Base-by-base conservation (phyloP, 37 sponge, comb jelly and placozoan genomes). In the Diacarnus erythraeanus region DNA sequence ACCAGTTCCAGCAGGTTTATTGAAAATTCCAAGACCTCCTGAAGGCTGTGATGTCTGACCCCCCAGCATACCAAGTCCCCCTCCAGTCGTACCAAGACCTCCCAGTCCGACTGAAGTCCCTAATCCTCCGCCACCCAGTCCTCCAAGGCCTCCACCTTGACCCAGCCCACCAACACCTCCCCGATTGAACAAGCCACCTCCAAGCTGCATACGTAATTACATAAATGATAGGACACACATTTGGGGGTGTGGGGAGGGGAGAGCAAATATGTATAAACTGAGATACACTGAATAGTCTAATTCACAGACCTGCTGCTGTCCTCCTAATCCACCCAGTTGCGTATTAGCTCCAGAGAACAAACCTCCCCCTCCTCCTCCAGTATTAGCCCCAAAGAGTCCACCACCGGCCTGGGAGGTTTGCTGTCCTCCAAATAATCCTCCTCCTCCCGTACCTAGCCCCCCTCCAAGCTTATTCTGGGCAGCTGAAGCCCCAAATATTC, bases 291-390 rank as follows among this genome's bases (percentile, higher is more conserved):
- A n/a, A n/a, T n/a, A n/a, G n/a, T n/a, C n/a, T n/a, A 2, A 35
- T 9, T 21, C 39, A 37, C 38, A 36, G 29, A 69, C 69, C 69
- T 69, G 69, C 8, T 36, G 29, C 31, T 69, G 69, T 63, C 51
- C 51, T 47, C 51, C 51, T 17, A 54, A 54, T 20, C 56, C 56
- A 54, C 56, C 56, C 66, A 65, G 9, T 35, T 65, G 66, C 54
- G 44, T 23, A 3, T 43, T 43, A 39, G 44, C 22, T 4, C 44
- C 44, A 0, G 65, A 21, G 69, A 69, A 65, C 38, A 76, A 34
- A n/a, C n/a, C n/a, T 39, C 84, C 77, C 0, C 77, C 77, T 65
- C 79, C 59, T 51, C 64, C 79, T 30, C 40, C 79, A 65, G 79
- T 3, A 30, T 76, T 68, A 5, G 36, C 78, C 41, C 42, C 40